Evolutionary conservation across 2,888 invertebrate genomes (phyloP).

Genomic region (Stenurella melanura): DNA sequence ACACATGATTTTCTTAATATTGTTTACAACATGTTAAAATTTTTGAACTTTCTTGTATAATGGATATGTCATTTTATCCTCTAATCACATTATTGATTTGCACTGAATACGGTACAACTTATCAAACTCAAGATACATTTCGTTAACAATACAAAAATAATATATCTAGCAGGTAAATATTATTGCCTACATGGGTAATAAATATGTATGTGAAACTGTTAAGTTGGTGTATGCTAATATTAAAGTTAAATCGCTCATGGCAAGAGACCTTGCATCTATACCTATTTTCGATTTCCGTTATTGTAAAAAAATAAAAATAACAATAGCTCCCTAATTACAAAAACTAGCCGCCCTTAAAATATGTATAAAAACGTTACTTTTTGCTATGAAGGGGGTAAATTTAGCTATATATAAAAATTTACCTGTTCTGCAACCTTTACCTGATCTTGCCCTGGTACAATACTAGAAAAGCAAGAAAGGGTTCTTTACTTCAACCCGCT

Average conservation of each 20-base stretch:
- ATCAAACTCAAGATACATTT: no score
- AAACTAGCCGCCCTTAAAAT: slow-evolving; percentile 32
- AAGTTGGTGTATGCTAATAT: not conserved
- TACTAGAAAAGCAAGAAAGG: slow-evolving; percentile 49
- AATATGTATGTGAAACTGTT: not conserved
- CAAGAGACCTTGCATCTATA: not conserved
- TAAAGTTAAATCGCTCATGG: not conserved
- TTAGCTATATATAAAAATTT: slow-evolving; percentile 41
- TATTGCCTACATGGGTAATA: not conserved
- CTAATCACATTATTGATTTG: no score
- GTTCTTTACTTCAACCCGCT: slow-evolving; percentile 49
- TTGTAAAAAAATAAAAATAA: slow-evolving; percentile 41
- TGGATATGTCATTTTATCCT: no score
- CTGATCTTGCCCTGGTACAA: slow-evolving; percentile 56
- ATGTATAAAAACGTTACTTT: slow-evolving; percentile 51
- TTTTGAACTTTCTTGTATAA: no score
- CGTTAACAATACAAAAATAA: no score
- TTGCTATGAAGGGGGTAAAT: slow-evolving; percentile 53
- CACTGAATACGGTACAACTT: no score
- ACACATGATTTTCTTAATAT: no score
- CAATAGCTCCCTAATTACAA: slow-evolving; percentile 46
- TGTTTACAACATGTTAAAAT: no score
- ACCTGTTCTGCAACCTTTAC: slow-evolving; percentile 49
- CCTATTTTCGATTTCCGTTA: slow-evolving; percentile 33
- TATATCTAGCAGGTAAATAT: not conserved